Evolutionary conservation across 2,888 invertebrate genomes (phyloP).

Genomic region (Apamea epomidion): DNA sequence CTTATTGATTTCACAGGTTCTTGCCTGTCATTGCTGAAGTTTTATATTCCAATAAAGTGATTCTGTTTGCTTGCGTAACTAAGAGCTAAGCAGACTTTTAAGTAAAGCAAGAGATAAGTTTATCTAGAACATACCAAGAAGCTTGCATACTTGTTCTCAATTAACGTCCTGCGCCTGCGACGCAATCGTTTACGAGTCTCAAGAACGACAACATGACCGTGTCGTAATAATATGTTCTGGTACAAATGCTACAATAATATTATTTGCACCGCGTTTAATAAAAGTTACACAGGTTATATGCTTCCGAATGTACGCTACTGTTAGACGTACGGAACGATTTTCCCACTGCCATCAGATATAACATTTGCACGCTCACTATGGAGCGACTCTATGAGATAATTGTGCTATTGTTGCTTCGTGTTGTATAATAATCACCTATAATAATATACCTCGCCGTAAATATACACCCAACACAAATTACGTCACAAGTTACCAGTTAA

Average conservation of each 20-base stretch:
- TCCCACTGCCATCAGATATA: conserved; percentile 46
- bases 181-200: conserved; percentile 54
- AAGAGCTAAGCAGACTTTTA: conserved; percentile 18
- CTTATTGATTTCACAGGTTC: conserved; percentile 9
- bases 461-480: conserved; percentile 44
- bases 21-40: not conserved
- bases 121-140: conserved; percentile 61
- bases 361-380: conserved; percentile 42
- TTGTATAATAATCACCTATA: conserved; percentile 62
- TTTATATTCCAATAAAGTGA: conserved; percentile 19
- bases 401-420: conserved; percentile 59
- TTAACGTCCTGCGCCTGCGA: conserved; percentile 57
- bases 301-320: conserved; percentile 52
- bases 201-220: conserved; percentile 54
- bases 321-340: conserved; percentile 37
- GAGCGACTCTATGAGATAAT: conserved; percentile 58
- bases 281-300: conserved; percentile 36
- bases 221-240: conserved; percentile 54
- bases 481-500: conserved; percentile 40
- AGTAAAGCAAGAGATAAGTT: conserved; percentile 34
- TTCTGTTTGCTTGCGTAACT: conserved; percentile 34
- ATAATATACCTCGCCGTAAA: conserved; percentile 51
- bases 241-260: conserved; percentile 40
- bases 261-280: conserved; percentile 27
- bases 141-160: conserved; percentile 56